Conservation (phyloP, 2,888 invertebrate genomes). For the Schrankia costaestrigalis region DNA sequence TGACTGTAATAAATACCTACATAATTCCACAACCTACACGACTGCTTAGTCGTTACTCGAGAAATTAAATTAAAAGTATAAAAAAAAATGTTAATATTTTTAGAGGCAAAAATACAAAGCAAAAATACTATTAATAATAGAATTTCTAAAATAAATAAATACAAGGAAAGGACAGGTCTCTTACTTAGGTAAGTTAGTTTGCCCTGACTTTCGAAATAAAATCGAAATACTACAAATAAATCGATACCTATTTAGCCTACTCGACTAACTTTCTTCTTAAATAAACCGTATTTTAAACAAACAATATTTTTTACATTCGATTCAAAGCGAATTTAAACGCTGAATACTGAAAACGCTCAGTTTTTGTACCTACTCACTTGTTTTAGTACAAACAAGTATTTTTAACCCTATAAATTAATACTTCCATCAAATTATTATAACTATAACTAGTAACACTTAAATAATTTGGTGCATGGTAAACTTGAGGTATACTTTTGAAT, state of each 20-base stretch:
- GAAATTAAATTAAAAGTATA: conserved; percentile 29
- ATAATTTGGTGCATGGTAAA: conserved; percentile 78
- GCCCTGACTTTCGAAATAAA: conserved; percentile 22
- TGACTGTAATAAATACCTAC: conserved; percentile 57
- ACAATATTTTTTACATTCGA: conserved; percentile 8
- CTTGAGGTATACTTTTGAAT: conserved; percentile 73
- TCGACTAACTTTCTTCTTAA: conserved; percentile 5
- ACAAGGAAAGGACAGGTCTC: conserved; percentile 61
- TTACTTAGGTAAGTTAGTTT: conserved; percentile 53
- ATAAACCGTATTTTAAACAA: conserved; percentile 3
- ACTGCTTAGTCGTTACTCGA: conserved; percentile 35
- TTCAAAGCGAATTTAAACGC: conserved; percentile 10
- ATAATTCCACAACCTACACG: conserved; percentile 60
- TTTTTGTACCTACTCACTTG: conserved; percentile 32
- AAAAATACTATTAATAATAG: conserved; percentile 58
- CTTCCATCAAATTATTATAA: conserved; percentile 60
- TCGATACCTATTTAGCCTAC: not conserved
- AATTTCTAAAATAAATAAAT: conserved; percentile 71
- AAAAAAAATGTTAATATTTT: conserved; percentile 55
- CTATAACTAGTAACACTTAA: conserved; percentile 62
- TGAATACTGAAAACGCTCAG: conserved; percentile 33
- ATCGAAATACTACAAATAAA: conserved; percentile 2
- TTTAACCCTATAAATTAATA: conserved; percentile 55
- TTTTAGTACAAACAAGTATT: conserved; percentile 37
- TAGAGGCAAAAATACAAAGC: conserved; percentile 71